Conservation (phyloP, 2,797 vertebrate species). For the Botia kubotai region DNA sequence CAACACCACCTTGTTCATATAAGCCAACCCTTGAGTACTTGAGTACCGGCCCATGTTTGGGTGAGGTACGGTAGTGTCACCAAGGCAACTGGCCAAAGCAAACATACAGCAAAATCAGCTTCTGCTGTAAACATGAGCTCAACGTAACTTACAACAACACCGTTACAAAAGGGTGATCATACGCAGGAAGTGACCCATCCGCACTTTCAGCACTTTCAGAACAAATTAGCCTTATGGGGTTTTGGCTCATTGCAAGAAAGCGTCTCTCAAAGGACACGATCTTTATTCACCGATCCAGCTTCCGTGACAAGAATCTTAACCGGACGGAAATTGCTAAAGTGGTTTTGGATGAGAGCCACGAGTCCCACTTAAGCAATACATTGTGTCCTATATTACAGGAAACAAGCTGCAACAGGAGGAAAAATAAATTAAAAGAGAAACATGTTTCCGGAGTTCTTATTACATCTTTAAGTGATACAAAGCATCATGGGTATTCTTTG, state of each 20-base stretch:
- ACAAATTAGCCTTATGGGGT: conserved; percentile 14
- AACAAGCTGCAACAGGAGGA: background rate
- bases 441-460: background rate
- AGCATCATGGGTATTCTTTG: conserved; percentile 27
- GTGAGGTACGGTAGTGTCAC: background rate
- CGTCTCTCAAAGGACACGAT: background rate
- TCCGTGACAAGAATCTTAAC: conserved; percentile 39
- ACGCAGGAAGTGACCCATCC: conserved; percentile 33
- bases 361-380: conserved; percentile 12
- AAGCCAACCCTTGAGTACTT: background rate
- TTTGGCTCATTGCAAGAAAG: conserved; percentile 25
- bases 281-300: background rate
- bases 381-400: conserved; percentile 30
- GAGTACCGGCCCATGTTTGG: conserved; percentile 13
- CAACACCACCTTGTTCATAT: background rate
- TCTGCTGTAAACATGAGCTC: conserved; percentile 46
- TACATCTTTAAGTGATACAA: conserved; percentile 7
- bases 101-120: background rate
- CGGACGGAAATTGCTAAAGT: conserved; percentile 27
- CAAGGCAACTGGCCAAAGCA: conserved; percentile 37
- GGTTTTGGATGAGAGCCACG: conserved; percentile 15
- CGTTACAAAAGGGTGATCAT: conserved; percentile 1
- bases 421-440: conserved; percentile 11
- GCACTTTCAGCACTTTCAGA: conserved; percentile 14
- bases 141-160: conserved; percentile 28